Evolutionary conservation across 2,797 vertebrate species (phyloP).

Genomic region (Gambelia wislizenii): DNA sequence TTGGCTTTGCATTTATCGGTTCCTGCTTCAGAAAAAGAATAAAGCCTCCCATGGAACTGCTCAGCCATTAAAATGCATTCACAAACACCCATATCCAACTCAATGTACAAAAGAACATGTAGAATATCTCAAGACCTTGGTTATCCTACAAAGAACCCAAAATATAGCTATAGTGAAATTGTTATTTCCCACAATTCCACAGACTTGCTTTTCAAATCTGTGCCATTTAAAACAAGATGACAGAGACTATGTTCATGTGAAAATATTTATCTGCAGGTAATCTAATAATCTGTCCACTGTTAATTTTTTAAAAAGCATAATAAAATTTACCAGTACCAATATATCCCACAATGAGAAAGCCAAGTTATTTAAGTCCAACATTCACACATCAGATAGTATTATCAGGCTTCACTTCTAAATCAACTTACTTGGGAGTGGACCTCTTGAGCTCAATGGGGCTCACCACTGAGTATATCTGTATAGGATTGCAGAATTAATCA

Average conservation of each 20-base stretch:
- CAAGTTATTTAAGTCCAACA: neutral
- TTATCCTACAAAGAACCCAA: neutral
- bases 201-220: neutral
- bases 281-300: neutral
- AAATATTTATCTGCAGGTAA: neutral
- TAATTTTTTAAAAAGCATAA: neutral
- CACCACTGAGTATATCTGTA: too few relatives aligned
- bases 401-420: neutral
- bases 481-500: neutral
- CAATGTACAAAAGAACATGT: neutral
- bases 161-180: neutral
- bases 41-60: neutral
- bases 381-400: neutral
- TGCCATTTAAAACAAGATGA: neutral
- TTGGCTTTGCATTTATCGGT: slow-evolving; percentile 5
- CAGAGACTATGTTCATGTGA: neutral
- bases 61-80: neutral
- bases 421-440: neutral
- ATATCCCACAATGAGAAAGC: neutral
- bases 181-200: neutral
- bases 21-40: slow-evolving; percentile 11
- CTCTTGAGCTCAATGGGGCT: too few relatives aligned
- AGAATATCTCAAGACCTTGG: neutral
- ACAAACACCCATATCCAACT: neutral
- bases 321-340: neutral